Conservation (phyloP, 2,797 vertebrate genomes). For the Hozukius guyotensis region DNA sequence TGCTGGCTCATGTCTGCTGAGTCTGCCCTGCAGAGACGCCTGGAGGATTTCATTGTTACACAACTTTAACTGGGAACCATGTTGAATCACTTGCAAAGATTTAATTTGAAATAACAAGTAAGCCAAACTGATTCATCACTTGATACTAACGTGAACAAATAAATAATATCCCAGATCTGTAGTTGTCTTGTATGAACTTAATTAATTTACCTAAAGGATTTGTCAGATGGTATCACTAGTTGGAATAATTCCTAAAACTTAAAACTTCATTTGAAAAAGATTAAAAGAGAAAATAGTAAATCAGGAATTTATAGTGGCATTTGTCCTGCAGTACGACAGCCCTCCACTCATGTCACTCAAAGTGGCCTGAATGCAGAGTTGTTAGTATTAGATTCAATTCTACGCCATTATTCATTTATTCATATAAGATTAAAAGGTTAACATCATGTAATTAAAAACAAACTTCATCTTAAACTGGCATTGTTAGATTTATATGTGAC, state of each 20-base stretch:
- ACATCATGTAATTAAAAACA: background rate
- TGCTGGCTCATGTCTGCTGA: slow-evolving; percentile 68
- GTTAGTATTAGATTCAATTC: background rate
- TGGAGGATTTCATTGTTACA: slow-evolving; percentile 53
- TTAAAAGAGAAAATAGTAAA: background rate
- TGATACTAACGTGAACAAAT: slow-evolving; percentile 2
- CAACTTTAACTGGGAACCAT: slow-evolving; percentile 49
- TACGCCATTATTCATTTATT: background rate
- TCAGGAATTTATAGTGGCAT: background rate
- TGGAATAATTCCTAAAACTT: background rate
- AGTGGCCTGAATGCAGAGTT: background rate
- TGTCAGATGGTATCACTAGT: background rate
- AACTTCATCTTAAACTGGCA: background rate
- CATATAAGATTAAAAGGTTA: background rate
- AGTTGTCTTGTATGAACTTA: background rate
- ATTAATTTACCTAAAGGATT: background rate
- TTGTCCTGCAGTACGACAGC: background rate
- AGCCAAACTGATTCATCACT: background rate
- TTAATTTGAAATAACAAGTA: background rate
- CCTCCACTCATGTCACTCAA: background rate
- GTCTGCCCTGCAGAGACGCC: slow-evolving; percentile 54
- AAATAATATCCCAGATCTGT: background rate
- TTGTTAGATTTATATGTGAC: background rate
- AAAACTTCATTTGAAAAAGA: too few species aligned
- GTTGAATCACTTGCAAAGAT: background rate